phyloP scores from a whole-genome alignment of 1,140 invertebrate genomes.

The Harpegnathos saltator region DNA sequence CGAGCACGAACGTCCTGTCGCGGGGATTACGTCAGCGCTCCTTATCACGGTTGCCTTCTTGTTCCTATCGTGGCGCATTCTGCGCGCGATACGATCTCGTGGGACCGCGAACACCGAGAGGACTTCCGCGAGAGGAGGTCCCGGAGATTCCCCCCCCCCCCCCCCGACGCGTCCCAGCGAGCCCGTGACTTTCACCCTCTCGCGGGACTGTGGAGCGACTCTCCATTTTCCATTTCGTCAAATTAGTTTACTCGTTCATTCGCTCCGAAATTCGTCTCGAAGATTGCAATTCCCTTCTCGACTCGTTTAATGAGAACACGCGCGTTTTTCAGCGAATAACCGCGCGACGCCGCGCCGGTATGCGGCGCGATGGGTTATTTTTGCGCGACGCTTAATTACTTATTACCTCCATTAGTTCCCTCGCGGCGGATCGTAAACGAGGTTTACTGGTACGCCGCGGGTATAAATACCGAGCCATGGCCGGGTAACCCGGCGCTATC shows the following conservation, averaged over 20 bases:
- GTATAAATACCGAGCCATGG: constrained; percentile 5
- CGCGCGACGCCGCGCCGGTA: background rate
- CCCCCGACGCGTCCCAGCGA: no score
- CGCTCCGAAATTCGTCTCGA: no score
- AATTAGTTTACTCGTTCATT: no score
- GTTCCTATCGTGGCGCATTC: constrained; percentile 24
- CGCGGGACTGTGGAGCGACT: no score
- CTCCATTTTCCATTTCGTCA: no score
- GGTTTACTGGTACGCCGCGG: constrained; percentile 13
- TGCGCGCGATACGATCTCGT: background rate
- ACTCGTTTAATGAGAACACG: background rate
- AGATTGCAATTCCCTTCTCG: background rate
- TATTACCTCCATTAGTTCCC: constrained; percentile 32
- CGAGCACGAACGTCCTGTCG: constrained; percentile 30
- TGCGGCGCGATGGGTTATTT: background rate
- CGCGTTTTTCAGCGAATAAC: constrained; percentile 15
- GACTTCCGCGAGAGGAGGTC: background rate
- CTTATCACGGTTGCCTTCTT: constrained; percentile 35
- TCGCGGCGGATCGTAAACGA: constrained; percentile 18
- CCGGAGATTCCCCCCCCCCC: no score
- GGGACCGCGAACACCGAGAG: background rate
- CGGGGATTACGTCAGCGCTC: constrained; percentile 32
- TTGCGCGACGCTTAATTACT: constrained; percentile 26
- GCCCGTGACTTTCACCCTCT: no score
- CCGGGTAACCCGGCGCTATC: background rate